Evolutionary conservation across 1,140 invertebrate genomes (phyloP).

Genomic region (Drosophila bifasciata): DNA sequence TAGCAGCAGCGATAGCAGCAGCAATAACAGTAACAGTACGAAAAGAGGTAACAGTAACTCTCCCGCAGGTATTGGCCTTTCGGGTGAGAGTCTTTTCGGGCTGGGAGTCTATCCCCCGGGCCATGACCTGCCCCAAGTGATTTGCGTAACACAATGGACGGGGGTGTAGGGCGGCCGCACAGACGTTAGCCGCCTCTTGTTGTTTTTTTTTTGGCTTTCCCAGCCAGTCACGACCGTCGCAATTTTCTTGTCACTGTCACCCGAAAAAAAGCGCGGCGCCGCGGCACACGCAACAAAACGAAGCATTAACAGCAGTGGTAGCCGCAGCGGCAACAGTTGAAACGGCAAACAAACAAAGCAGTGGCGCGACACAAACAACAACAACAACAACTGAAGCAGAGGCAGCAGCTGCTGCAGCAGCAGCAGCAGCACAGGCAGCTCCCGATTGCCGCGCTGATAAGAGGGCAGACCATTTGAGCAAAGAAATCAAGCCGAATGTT

Average conservation of each 20-base stretch:
- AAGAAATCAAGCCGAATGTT: neutral
- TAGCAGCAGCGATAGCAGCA: too few relatives aligned
- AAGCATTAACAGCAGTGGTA: conserved; percentile 19
- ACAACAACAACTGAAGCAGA: conserved; percentile 6
- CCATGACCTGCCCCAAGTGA: conserved; percentile 64
- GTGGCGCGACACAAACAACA: conserved; percentile 23
- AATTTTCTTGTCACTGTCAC: conserved; percentile 78
- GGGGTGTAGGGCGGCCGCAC: too few relatives aligned
- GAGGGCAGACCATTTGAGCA: conserved; percentile 16
- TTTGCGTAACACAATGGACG: conserved; percentile 61
- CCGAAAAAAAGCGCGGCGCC: conserved; percentile 27
- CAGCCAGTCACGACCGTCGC: conserved; percentile 75
- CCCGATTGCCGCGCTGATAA: conserved; percentile 71
- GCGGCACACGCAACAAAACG: conserved; percentile 62
- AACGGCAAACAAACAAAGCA: conserved; percentile 63
- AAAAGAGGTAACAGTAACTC: neutral
- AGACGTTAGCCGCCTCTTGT: conserved; percentile 20
- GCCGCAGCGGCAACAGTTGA: conserved; percentile 44
- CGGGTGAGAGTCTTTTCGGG: conserved; percentile 1
- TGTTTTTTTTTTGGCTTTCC: conserved; percentile 77
- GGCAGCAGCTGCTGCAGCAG: conserved; percentile 9
- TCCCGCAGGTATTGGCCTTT: conserved; percentile 5
- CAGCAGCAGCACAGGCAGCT: conserved; percentile 26
- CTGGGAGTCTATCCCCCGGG: conserved; percentile 8
- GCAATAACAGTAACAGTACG: conserved; percentile 11